Evolutionary conservation across 2,113 vertebrate genomes (phyloP).

Genomic region (Columba janthina): DNA sequence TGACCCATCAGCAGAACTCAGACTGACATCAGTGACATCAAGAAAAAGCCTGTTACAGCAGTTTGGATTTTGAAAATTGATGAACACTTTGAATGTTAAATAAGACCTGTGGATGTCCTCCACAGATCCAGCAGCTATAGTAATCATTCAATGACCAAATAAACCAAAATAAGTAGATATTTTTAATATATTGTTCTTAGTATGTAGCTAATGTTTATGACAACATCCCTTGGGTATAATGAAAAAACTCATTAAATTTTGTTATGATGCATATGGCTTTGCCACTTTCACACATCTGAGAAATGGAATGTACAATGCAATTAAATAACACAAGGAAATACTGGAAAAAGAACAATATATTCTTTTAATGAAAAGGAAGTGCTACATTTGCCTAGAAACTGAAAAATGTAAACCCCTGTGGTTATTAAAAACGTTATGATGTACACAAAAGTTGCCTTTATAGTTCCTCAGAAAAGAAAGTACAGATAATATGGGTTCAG

Average conservation of each 20-base stretch:
- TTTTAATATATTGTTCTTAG: not conserved
- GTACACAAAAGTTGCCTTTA: not conserved
- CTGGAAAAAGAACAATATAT: not conserved
- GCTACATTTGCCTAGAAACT: not conserved
- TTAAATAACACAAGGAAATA: not conserved
- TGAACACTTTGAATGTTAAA: not conserved
- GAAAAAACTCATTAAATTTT: slow-evolving; percentile 7
- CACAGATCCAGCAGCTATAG: not conserved
- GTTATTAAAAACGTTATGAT: not conserved
- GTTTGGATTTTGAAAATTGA: not conserved
- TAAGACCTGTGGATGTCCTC: not conserved
- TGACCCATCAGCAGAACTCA: not conserved
- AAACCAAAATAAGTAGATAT: not conserved
- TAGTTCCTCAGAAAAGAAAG: not conserved
- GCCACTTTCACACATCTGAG: not conserved
- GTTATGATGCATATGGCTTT: slow-evolving; percentile 15
- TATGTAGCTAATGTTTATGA: not conserved
- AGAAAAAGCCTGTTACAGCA: not conserved
- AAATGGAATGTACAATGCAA: slow-evolving; percentile 10
- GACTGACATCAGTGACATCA: not conserved
- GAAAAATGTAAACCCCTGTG: not conserved
- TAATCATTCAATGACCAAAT: not conserved
- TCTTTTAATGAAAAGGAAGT: not conserved
- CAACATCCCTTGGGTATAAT: not conserved
- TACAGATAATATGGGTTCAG: not conserved